Conservation (phyloP, 2,113 vertebrate species). For the Phalacrocorax pelagicus region DNA sequence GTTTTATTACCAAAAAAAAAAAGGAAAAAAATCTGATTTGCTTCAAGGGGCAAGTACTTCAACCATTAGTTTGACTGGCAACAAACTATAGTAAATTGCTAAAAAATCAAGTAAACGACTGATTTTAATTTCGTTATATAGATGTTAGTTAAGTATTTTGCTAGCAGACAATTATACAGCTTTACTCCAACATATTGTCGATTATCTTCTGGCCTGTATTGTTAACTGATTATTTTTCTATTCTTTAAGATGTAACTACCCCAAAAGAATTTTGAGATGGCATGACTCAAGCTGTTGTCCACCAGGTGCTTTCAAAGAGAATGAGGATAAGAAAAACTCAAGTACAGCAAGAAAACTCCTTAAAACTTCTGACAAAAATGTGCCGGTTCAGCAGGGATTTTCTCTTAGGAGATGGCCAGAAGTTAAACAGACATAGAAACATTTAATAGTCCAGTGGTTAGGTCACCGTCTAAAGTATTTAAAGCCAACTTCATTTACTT, state of each 20-base stretch:
- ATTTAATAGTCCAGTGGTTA: not conserved
- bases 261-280: not conserved
- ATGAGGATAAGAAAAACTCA: not conserved
- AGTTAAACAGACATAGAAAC: not conserved
- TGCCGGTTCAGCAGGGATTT: not conserved
- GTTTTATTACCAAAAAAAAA: not conserved
- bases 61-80: not conserved
- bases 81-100: not conserved
- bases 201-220: not conserved
- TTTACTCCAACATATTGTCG: not conserved
- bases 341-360: not conserved
- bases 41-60: not conserved
- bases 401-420: not conserved
- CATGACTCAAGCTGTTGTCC: not conserved
- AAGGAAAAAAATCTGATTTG: not conserved
- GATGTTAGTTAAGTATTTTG: not conserved
- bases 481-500: not conserved
- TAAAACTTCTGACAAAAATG: not conserved
- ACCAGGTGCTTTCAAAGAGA: not conserved
- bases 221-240: not conserved
- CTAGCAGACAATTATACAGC: not conserved
- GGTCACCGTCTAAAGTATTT: not conserved
- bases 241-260: not conserved
- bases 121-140: not conserved
- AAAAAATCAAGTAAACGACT: not conserved